Evolutionary conservation across 2,888 invertebrate species (phyloP), one percentile per base, ranked within the genome.

Genomic region (Bedellia somnulentella): DNA sequence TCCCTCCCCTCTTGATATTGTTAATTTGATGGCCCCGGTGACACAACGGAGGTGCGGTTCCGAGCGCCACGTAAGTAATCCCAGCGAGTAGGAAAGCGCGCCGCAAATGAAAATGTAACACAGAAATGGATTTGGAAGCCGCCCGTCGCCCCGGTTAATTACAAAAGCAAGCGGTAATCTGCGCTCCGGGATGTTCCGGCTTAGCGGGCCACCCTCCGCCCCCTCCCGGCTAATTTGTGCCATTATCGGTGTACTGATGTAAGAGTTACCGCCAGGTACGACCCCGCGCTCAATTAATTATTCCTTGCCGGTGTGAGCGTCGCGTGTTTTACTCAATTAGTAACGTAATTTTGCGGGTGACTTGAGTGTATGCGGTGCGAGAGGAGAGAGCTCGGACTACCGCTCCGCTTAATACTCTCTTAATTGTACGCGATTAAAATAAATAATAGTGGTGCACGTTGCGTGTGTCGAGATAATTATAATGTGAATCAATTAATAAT

Each of bases 151-250:
- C 66, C 71, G 71, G 75, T 75, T 75, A 75, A 75, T 75, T 75
- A 75, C 75, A 73, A 75, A 73, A 75, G 75, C 75, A 75, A 75
- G 73, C 75, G 73, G 75, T 73, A 73, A 73, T 73, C 75, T 73
- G 73, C 75, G 71, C 75, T 64, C 67, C 60, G 73, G 73, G 73
- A 73, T 73, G 73, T 73, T 71, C 73, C 71, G 71, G 73, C 71
- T 71, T 73, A 71, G 66, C 70, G 66, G 63, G 63, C 70, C 68
- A 52, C 49, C 45, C 41, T 31, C 35, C 36, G 33, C 37, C 67
- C 61, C 67, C 68, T 68, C 64, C 67, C 51, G 67, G 67, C 70
- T 73, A 75, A 73, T 75, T 73, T 71, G 73, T 73, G 73, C 75
- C 64, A 75, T 75, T 73, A 75, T 75, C 75, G 71, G 75, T 73